These are phyloP conservation scores for Coreoperca whiteheadi DNA, from an alignment of 2,113 vertebrate species.

Conservation along the genomic window DNA sequence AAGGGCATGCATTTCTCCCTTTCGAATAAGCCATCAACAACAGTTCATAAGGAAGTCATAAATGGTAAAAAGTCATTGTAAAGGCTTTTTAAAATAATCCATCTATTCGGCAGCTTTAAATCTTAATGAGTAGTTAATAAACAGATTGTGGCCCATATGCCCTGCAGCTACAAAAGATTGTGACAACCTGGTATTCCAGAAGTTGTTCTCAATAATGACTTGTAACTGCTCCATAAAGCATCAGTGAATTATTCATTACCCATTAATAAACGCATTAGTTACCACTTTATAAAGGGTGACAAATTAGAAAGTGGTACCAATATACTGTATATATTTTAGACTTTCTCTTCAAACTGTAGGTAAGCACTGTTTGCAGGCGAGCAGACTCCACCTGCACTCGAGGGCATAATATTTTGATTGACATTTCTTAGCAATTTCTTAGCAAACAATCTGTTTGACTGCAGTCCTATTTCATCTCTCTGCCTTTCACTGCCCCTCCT, in stretches of 20 bases:
- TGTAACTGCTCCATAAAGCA: background rate
- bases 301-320: background rate
- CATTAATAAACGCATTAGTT: background rate
- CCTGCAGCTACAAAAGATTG: background rate
- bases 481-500: slow-evolving; percentile 29
- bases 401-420: slow-evolving; percentile 51
- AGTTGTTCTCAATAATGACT: slow-evolving; percentile 3
- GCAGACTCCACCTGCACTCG: slow-evolving; percentile 32
- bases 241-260: background rate
- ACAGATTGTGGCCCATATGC: background rate
- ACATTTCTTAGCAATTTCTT: slow-evolving; percentile 61
- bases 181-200: background rate
- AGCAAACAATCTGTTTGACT: slow-evolving; percentile 56
- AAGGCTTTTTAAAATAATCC: background rate
- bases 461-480: slow-evolving; percentile 45
- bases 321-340: slow-evolving; percentile 11
- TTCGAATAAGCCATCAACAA: background rate
- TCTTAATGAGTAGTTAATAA: background rate
- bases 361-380: slow-evolving; percentile 6
- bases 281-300: background rate
- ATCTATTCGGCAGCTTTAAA: background rate
- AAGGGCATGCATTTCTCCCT: background rate
- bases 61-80: slow-evolving; percentile 6
- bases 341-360: slow-evolving; percentile 9
- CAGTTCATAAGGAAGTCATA: background rate